Conservation (phyloP, 2,797 vertebrate species). For the Potorous gilbertii region DNA sequence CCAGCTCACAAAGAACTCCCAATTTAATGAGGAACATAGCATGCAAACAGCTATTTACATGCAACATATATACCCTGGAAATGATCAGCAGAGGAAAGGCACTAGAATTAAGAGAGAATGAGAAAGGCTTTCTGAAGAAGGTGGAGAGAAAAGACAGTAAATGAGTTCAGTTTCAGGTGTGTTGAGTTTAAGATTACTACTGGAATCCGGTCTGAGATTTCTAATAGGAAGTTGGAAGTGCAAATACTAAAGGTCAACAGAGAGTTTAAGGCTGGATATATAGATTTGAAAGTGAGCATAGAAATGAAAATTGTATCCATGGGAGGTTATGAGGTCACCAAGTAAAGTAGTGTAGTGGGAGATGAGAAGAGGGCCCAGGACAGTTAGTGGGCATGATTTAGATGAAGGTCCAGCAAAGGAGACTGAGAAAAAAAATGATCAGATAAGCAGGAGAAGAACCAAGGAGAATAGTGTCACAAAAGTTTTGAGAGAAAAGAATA, state of each 20-base stretch:
- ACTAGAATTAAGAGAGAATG: background rate
- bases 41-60: too few species aligned
- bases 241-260: background rate
- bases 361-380: background rate
- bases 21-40: too few species aligned
- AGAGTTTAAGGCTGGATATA: background rate
- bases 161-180: slow-evolving; percentile 33
- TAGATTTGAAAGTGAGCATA: background rate
- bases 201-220: background rate
- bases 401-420: background rate
- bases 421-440: background rate
- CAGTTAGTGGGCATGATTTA: background rate
- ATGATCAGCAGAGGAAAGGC: background rate
- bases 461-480: background rate
- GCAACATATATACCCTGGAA: background rate
- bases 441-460: background rate
- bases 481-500: background rate
- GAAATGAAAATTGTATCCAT: background rate
- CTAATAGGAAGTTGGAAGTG: background rate
- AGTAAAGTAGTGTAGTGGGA: background rate
- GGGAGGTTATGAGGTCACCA: background rate
- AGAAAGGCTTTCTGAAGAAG: background rate
- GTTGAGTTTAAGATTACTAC: slow-evolving; percentile 42
- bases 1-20: too few species aligned
- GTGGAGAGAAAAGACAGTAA: background rate